Base-by-base conservation (phyloP, 2,113 vertebrate genomes). In the Sceloporus undulatus region DNA sequence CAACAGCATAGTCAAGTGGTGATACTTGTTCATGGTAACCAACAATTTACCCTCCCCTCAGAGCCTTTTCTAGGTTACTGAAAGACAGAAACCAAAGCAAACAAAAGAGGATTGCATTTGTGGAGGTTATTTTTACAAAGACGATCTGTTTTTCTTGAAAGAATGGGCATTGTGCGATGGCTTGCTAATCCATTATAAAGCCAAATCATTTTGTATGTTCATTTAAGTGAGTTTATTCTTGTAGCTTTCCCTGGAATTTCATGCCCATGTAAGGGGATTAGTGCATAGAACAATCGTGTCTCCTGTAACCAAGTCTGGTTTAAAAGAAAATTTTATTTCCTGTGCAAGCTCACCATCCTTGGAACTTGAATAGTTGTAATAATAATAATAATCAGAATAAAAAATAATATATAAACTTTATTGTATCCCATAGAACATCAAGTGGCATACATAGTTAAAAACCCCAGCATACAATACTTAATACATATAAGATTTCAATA, bases 131-230 rank as follows among this genome's bases (percentile, higher is more conserved):
- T 48, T 74, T 87, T 74, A 48, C 79, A 74, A 59, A 82, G 71
- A 74, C 75, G 73, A 74, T 65, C 27, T 4, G 5, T 73, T 74
- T 82, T 68, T 54, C n/a, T n/a, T 74, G 68, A 74, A 85, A 65
- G 70, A 75, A 87, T 75, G 54, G 78, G 79, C 70, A 82, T 65
- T 74, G 34, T 74, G 54, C 54, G 9, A 87, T 62, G 78, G 85
- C 48, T 80, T 80, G 66, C 78, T 87, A 80, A 81, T 87, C 78
- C 68, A 62, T 81, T 81, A 87, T 81, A 59, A 81, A 74, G 52
- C 34, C 78, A 87, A 87, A 87, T 62, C 52, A 81, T 87, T 73
- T 81, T 82, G 79, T 52, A 82, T 82, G 70, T 87, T 87, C 79
- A 82, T 87, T 82, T 75, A 82, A 87, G 79, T 75, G 71, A 82